Evolutionary conservation across 2,888 invertebrate genomes (phyloP).

Genomic region (Acanthoscelides obtectus): DNA sequence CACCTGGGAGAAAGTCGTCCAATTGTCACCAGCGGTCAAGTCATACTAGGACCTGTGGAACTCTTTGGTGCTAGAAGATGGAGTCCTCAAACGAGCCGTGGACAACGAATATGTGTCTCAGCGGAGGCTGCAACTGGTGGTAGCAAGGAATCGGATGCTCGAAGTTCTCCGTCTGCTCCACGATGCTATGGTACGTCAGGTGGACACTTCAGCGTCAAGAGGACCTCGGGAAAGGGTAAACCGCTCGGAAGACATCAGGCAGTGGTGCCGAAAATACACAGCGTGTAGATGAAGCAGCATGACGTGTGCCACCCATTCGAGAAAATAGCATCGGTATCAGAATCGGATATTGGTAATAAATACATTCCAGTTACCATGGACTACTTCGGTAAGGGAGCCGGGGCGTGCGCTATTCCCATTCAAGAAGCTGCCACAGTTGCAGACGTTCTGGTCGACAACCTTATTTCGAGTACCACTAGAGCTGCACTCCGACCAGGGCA

Average conservation of each 20-base stretch:
- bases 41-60: constrained; percentile 4
- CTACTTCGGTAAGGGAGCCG: constrained; percentile 10
- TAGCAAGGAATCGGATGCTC: too few relatives aligned
- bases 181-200: too few relatives aligned
- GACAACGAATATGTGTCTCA: too few relatives aligned
- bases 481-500: constrained; percentile 22
- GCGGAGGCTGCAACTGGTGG: too few relatives aligned
- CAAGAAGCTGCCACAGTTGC: constrained; percentile 20
- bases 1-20: constrained; percentile 1
- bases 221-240: too few relatives aligned
- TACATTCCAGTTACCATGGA: constrained; percentile 11
- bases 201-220: too few relatives aligned
- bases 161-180: too few relatives aligned
- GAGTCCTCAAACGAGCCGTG: neutral
- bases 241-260: constrained; percentile 2
- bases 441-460: constrained; percentile 19
- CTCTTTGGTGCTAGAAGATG: constrained; percentile 3
- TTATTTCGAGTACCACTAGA: constrained; percentile 15
- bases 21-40: neutral
- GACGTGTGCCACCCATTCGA: too few relatives aligned
- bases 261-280: constrained; percentile 5
- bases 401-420: constrained; percentile 10
- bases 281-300: constrained; percentile 17
- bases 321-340: constrained; percentile 23
- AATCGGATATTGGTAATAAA: constrained; percentile 13